Evolutionary conservation across 1,140 invertebrate genomes (phyloP).

Genomic region (Magallana ariakensis): DNA sequence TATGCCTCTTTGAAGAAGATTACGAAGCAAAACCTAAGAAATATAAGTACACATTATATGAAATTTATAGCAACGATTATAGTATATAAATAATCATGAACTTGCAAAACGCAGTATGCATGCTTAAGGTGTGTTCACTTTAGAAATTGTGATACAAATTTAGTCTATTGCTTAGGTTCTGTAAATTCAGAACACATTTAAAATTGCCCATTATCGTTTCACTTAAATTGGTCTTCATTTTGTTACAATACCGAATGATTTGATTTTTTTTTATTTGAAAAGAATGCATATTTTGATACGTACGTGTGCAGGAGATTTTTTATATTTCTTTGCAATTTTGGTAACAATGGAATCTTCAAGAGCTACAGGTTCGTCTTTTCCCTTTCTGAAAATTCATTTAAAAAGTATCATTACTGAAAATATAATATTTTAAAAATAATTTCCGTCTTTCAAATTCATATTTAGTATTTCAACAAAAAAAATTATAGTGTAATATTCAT

Average conservation of each 20-base stretch:
- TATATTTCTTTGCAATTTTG: neutral
- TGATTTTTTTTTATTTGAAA: neutral
- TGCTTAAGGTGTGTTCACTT: neutral
- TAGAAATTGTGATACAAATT: neutral
- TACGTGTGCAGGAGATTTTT: neutral
- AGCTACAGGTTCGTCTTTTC: neutral
- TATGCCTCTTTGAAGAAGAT: conserved; percentile 86
- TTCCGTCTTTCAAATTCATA: neutral
- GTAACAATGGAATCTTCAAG: neutral
- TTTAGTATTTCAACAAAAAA: neutral
- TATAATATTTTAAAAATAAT: neutral
- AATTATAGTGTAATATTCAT: neutral
- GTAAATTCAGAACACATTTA: neutral
- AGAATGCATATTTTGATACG: neutral
- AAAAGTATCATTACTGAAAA: too few species aligned
- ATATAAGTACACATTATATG: neutral
- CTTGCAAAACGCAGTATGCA: neutral
- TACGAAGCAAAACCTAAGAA: conserved; percentile 87
- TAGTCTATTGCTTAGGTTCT: neutral
- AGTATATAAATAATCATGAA: neutral
- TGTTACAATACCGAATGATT: neutral
- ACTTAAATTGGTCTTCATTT: neutral
- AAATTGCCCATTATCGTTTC: too few species aligned
- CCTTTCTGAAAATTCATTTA: neutral
- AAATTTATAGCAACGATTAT: neutral